phyloP scores from a whole-genome alignment of 2,113 vertebrate genomes.

The Microcebus jonahi region DNA sequence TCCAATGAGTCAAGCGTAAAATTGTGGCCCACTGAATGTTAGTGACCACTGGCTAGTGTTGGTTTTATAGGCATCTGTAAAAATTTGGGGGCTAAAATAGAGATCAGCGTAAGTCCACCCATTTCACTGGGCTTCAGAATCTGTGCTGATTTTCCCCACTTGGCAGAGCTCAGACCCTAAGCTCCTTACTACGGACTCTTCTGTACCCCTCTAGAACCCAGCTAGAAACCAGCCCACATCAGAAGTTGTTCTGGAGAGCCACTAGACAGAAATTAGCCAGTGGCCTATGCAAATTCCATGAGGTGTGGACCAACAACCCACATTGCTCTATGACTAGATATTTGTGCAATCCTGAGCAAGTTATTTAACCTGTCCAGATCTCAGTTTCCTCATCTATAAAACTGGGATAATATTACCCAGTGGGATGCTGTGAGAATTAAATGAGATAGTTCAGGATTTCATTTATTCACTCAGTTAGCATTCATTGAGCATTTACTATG shows the following conservation, averaged over 20 bases:
- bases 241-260: not conserved
- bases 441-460: not conserved
- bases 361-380: not conserved
- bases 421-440: not conserved
- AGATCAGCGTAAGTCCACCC: not conserved
- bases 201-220: not conserved
- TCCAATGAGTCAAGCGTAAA: not conserved
- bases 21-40: not conserved
- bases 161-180: not conserved
- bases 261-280: not conserved
- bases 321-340: not conserved
- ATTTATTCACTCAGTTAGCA: not conserved
- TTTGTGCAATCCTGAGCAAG: not conserved
- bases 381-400: not conserved
- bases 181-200: not conserved
- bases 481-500: not conserved
- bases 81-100: conserved; percentile 44
- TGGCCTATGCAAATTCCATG: not conserved
- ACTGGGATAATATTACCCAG: not conserved
- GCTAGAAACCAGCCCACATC: not conserved
- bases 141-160: conserved; percentile 32
- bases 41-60: not conserved
- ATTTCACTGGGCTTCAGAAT: conserved; percentile 26
- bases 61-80: conserved; percentile 2
- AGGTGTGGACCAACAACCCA: not conserved